These are phyloP conservation scores for Drosophila niveifrons DNA, from an alignment of 2,888 invertebrate species.

Conservation along the genomic window DNA sequence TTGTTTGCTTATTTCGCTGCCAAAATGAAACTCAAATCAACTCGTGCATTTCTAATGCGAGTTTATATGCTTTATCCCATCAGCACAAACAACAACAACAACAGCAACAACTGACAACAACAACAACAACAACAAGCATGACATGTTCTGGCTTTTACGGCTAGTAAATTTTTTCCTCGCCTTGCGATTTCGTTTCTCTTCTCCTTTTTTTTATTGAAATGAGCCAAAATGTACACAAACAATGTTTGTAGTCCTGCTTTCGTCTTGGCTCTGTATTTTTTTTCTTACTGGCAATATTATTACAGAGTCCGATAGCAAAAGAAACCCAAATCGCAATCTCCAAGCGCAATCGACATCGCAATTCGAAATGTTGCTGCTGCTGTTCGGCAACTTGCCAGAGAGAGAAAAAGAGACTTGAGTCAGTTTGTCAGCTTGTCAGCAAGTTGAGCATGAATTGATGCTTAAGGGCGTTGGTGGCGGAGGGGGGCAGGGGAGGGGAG, in stretches of 20 bases:
- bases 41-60: conserved; percentile 85
- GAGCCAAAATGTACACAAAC: conserved; percentile 71
- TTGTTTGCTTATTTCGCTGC: conserved; percentile 72
- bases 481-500: background rate
- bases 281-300: conserved; percentile 48
- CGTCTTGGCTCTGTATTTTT: background rate
- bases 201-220: conserved; percentile 70
- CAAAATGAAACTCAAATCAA: conserved; percentile 82
- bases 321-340: conserved; percentile 36
- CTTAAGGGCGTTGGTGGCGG: background rate
- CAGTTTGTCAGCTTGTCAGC: conserved; percentile 81
- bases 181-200: conserved; percentile 48
- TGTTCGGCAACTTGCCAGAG: conserved; percentile 71
- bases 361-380: conserved; percentile 52
- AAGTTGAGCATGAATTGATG: conserved; percentile 50
- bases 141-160: conserved; percentile 61
- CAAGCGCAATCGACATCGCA: conserved; percentile 44
- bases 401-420: conserved; percentile 46
- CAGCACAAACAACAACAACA: conserved; percentile 38
- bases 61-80: conserved; percentile 77
- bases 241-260: conserved; percentile 44
- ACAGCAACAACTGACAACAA: conserved; percentile 49
- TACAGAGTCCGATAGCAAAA: conserved; percentile 48
- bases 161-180: conserved; percentile 53
- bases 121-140: conserved; percentile 17